Conservation (phyloP, 2,888 invertebrate species). For the Leptogaster cylindrica region DNA sequence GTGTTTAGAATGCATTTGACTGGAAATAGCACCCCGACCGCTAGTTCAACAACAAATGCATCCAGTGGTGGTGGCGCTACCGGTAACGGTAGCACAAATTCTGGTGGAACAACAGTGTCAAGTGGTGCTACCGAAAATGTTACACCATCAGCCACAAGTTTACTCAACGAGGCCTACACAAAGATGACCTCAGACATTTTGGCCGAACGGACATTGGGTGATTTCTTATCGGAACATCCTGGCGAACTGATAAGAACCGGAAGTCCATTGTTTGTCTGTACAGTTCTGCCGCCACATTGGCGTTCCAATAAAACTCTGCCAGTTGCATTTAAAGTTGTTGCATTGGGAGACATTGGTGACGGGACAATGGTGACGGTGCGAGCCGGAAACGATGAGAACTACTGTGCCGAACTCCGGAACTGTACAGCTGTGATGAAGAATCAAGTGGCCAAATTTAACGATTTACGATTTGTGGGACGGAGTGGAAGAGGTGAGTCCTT, state of each 20-base stretch:
- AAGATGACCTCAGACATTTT: slow-evolving; percentile 91
- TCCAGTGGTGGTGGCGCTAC: slow-evolving; percentile 21
- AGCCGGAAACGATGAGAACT: slow-evolving; percentile 98
- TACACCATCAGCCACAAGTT: slow-evolving; percentile 71
- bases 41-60: slow-evolving; percentile 45
- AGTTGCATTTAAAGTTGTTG: slow-evolving; percentile 95
- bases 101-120: slow-evolving; percentile 10
- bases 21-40: slow-evolving; percentile 49
- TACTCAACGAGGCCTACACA: slow-evolving; percentile 82
- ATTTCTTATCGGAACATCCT: slow-evolving; percentile 87
- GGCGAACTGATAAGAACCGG: slow-evolving; percentile 91
- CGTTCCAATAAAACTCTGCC: slow-evolving; percentile 98
- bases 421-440: slow-evolving; percentile 97
- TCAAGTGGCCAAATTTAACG: slow-evolving; percentile 98
- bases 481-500: slow-evolving; percentile 94
- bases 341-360: slow-evolving; percentile 92
- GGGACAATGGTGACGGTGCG: slow-evolving; percentile 94
- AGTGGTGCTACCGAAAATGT: slow-evolving; percentile 65
- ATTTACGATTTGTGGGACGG: slow-evolving; percentile 96
- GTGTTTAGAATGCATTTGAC: slow-evolving; percentile 52
- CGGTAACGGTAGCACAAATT: not conserved
- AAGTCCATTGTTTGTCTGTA: slow-evolving; percentile 94
- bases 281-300: slow-evolving; percentile 95
- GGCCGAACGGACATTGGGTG: slow-evolving; percentile 84
- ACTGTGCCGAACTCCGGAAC: slow-evolving; percentile 93